Conservation (phyloP, 2,888 invertebrate genomes). For the Sepiola atlantica region DNA sequence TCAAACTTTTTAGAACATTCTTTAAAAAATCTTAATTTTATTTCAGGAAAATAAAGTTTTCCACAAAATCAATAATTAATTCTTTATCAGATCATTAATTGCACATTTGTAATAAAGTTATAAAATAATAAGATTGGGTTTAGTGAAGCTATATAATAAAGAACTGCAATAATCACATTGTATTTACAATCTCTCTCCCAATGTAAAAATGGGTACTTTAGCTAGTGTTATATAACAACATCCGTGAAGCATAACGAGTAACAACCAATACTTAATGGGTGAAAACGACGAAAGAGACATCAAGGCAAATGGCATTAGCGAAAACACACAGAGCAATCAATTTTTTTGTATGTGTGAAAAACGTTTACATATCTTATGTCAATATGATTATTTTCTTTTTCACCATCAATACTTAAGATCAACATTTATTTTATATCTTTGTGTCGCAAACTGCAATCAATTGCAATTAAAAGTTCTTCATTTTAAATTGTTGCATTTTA, state of each 20-base stretch:
- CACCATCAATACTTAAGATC: neutral
- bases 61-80: too few species aligned
- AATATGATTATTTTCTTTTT: neutral
- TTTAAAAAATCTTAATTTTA: too few species aligned
- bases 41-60: too few species aligned
- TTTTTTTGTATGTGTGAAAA: neutral
- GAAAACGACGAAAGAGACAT: neutral
- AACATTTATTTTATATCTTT: neutral
- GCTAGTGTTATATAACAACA: neutral
- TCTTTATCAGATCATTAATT: too few species aligned
- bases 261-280: neutral
- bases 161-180: too few species aligned
- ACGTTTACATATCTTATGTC: neutral
- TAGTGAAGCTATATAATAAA: too few species aligned
- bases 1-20: too few species aligned
- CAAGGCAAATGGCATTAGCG: neutral
- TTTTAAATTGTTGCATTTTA: neutral
- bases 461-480: conserved; percentile 1
- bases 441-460: neutral
- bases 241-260: neutral
- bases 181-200: too few species aligned
- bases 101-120: too few species aligned
- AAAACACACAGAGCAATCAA: neutral
- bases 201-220: too few species aligned
- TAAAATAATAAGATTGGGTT: too few species aligned